A percentile compares a stretch with the other conserved stretches of the same genome.
Evolutionary conservation across 2,888 invertebrate genomes (phyloP).

Genomic region (Gasteruption jaculator): DNA sequence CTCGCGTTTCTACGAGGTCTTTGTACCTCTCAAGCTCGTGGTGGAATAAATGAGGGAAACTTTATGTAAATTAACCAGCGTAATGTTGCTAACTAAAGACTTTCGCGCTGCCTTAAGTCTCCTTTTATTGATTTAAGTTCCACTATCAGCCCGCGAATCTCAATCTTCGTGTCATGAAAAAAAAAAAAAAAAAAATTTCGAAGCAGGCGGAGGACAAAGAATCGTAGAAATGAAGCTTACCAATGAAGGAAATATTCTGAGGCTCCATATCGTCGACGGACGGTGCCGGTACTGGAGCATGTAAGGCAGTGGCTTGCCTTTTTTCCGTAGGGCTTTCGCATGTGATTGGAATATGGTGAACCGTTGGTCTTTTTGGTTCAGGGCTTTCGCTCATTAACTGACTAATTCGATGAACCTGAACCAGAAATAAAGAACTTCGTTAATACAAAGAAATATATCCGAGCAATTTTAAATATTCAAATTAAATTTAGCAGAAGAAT

Average conservation of each 20-base stretch:
- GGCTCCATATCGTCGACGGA: constrained; percentile 87
- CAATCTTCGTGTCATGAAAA: too few species aligned
- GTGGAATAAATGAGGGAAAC: too few species aligned
- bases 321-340: constrained; percentile 47
- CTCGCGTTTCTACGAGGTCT: too few species aligned
- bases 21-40: too few species aligned
- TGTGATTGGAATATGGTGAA: constrained; percentile 45
- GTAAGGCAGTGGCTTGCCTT: constrained; percentile 45
- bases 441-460: neutral
- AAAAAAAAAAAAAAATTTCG: too few species aligned
- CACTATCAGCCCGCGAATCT: too few species aligned
- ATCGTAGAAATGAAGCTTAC: constrained; percentile 56
- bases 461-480: too few species aligned
- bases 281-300: constrained; percentile 63
- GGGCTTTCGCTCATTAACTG: constrained; percentile 48
- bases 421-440: constrained; percentile 7
- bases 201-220: constrained; percentile 2
- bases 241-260: constrained; percentile 89
- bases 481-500: too few species aligned
- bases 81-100: too few species aligned
- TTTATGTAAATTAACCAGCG: constrained; percentile 1
- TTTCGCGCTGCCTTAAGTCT: too few species aligned
- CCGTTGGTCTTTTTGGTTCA: constrained; percentile 45
- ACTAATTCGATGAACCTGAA: constrained; percentile 50
- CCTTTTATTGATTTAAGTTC: too few species aligned